These are phyloP conservation scores for Steinernema feltiae DNA, from an alignment of 1,140 invertebrate species.

Conservation along the genomic window DNA sequence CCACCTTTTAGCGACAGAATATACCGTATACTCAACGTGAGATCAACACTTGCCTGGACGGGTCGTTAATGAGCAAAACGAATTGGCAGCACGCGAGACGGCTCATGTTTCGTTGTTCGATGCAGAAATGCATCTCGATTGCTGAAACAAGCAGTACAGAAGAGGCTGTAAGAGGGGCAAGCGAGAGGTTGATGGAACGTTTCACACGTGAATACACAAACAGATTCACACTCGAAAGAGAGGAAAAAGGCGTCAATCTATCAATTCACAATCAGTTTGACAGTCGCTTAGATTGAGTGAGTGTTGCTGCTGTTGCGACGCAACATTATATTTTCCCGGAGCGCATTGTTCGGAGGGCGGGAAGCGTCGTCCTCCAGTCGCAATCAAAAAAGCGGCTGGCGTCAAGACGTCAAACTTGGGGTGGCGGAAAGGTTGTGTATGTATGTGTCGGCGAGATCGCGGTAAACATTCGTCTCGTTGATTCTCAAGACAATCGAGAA, in stretches of 20 bases:
- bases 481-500: too few relatives aligned
- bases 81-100: slow-evolving; percentile 8
- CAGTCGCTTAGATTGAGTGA: not conserved
- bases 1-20: too few relatives aligned
- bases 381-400: slow-evolving; percentile 8
- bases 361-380: not conserved
- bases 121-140: slow-evolving; percentile 5
- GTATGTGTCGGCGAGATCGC: slow-evolving; percentile 1
- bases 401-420: not conserved
- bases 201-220: not conserved
- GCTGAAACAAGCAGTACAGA: not conserved
- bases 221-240: not conserved
- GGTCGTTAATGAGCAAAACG: slow-evolving; percentile 11
- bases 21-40: not conserved
- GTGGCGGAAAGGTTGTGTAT: slow-evolving; percentile 10
- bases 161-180: not conserved
- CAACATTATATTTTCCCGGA: slow-evolving; percentile 2
- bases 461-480: not conserved
- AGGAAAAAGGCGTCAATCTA: not conserved
- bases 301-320: not conserved
- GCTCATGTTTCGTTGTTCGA: slow-evolving; percentile 11
- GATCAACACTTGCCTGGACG: not conserved
- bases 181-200: too few relatives aligned
- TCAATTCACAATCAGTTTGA: not conserved
- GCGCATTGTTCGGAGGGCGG: slow-evolving; percentile 11